Base-by-base conservation (phyloP, 64 coral and sea anemone species). In the Hydrozoanthus tunicans region DNA sequence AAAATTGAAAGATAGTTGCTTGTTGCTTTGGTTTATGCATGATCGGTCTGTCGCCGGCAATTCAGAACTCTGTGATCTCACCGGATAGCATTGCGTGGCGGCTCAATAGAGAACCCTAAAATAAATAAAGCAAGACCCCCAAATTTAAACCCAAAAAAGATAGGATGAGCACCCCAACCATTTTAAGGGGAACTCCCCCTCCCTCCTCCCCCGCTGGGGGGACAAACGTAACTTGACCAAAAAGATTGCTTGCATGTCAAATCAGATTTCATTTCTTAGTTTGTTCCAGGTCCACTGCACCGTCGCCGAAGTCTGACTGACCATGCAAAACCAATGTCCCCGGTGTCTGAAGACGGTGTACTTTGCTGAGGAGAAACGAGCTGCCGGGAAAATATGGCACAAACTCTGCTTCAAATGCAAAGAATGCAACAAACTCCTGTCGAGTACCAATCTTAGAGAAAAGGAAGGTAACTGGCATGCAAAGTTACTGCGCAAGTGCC, bases 261-360 rank as follows among this genome's bases (percentile, higher is more conserved):
- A 76, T 9, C 7, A 7, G 24, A 76, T 14, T 12, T 15, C 5
- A 51, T 23, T 9, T 17, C 8, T 79, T 58, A 4, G 4, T 82
- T 82, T 6, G 7, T 58, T 15, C 43, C 32, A 7, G 53, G 54
- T 2, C 7, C 13, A 58, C 57, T 13, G 2, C 12, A 17, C 53
- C 54, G n/a, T 15, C 7, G 23, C 26, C 17, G 6, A 1, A 72
- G 23, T 14, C 9, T 51, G 12, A 61, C 20, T 20, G 20, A 51
- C 69, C 66, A 91, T 91, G 90, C 65, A 78, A 51, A 89, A 93
- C 15, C 83, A 93, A 66, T 96, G 95, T 64, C 92, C 95, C 43
- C 89, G 86, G 53, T 96, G 95, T 92, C 84, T 68, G 32, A 81
- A 93, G 54, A 86, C 95, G 13, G 95, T 96, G 4, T 96, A 96